Base-by-base conservation (phyloP, 2,797 vertebrate species). In the Myotis myotis region DNA sequence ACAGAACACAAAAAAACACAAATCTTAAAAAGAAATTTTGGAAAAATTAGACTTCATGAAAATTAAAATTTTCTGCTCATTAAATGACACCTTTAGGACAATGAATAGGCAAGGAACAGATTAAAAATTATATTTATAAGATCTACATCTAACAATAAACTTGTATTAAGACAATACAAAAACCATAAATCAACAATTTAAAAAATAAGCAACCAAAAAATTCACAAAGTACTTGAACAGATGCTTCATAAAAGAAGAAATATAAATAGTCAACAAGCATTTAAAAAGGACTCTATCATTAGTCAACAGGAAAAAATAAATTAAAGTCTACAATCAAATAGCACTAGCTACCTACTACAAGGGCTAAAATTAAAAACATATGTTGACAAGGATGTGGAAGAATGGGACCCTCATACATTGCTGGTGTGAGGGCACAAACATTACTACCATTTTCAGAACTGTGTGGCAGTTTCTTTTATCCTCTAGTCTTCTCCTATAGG, bases 191-290 rank as follows among this genome's bases (percentile, higher is more conserved):
- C 19, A 68, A 83, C 33, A 68, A 60, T 76, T 83, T 55, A 1
- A 16, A 36, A 91, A 86, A 87, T 44, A 41, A 94, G 28, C 41
- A 83, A 83, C 2, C 5, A 62, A 36, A 78, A 76, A 49, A 60
- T 86, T 84, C 20, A 80, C 25, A 94, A 75, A 89, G 25, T 30
- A 51, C 2, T 28, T 86, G 33, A 86, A 91, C 20, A 86, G 70
- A 94, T 78, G 41, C 53, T 80, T 90, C 78, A 64, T 60, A 33
- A 80, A 89, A 88, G 25, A 79, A 92, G 28, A 76, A n/a, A 80
- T 2, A 33, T 41, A 44, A 44, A 44, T 44, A 88, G 13, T 70
- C 36, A 91, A 33, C 15, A 68, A 75, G 12, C 20, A 33, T 79
- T 87, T 74, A 25, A 70, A 96, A 74, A 68, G 4, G 25, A 64